Evolutionary conservation across 2,797 vertebrate species (phyloP).

Genomic region (Eutrigla gurnardus): DNA sequence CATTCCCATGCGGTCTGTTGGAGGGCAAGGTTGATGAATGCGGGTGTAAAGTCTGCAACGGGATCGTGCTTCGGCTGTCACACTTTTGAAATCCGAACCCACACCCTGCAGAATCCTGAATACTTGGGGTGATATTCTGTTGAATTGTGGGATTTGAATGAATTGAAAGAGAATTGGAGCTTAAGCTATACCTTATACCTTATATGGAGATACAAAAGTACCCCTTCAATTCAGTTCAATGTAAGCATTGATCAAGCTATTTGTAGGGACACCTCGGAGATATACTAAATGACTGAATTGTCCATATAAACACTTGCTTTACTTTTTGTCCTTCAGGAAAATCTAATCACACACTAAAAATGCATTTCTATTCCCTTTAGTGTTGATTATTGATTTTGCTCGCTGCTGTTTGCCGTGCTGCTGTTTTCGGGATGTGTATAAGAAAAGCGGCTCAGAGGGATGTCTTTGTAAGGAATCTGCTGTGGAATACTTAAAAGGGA

Average conservation of each 20-base stretch:
- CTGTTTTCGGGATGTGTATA: slow-evolving; percentile 38
- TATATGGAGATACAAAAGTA: not conserved
- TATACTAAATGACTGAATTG: not conserved
- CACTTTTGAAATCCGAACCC: slow-evolving; percentile 10
- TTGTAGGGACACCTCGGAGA: not conserved
- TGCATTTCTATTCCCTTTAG: slow-evolving; percentile 30
- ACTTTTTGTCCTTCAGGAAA: slow-evolving; percentile 10
- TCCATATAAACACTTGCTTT: slow-evolving; percentile 12
- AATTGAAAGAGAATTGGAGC: not conserved
- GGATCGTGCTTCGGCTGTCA: slow-evolving; percentile 53
- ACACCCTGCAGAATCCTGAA: not conserved
- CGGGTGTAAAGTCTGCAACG: slow-evolving; percentile 53
- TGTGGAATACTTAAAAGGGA: slow-evolving; percentile 67
- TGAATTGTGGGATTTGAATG: not conserved
- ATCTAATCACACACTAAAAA: slow-evolving; percentile 29
- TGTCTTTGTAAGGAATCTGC: slow-evolving; percentile 39
- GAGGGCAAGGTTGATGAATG: slow-evolving; percentile 50
- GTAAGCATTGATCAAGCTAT: not conserved
- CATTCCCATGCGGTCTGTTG: slow-evolving; percentile 51
- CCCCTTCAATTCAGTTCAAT: not conserved
- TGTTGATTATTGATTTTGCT: slow-evolving; percentile 59
- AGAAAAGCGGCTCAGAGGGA: slow-evolving; percentile 38
- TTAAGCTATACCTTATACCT: not conserved
- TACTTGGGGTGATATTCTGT: not conserved
- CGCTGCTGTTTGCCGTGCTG: slow-evolving; percentile 24